Percentiles rank a stretch among this genome's conserved stretches.
Conservation (phyloP, 1,140 invertebrate species). For the Monochamus saltuarius region DNA sequence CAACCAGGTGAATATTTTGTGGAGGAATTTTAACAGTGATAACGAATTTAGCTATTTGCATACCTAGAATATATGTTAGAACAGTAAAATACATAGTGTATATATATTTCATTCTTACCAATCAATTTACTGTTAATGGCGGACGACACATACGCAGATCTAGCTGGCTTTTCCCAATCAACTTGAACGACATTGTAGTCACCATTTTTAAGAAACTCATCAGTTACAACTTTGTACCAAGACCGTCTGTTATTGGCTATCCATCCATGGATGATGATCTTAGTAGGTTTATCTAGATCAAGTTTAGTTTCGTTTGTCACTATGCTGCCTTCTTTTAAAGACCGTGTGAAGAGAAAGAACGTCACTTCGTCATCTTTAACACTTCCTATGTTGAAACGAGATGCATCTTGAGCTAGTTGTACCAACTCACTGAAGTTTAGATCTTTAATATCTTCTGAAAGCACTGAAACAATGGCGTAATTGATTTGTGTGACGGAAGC, state of each 20-base stretch:
- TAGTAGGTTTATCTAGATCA: constrained; percentile 12
- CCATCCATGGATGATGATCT: constrained; percentile 29
- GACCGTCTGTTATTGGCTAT: constrained; percentile 19
- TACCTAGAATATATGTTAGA: constrained; percentile 20
- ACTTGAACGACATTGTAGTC: constrained; percentile 64
- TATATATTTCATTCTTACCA: constrained; percentile 19
- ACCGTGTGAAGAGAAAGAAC: constrained; percentile 7
- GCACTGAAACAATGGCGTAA: not conserved
- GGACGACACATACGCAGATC: constrained; percentile 23
- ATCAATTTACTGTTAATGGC: constrained; percentile 25
- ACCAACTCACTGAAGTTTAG: constrained; percentile 12
- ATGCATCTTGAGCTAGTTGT: constrained; percentile 20
- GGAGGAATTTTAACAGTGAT: constrained; percentile 32
- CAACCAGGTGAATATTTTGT: constrained; percentile 56
- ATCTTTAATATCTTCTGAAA: constrained; percentile 24
- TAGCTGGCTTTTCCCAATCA: constrained; percentile 52
- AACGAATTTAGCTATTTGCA: constrained; percentile 48
- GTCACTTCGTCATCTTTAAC: constrained; percentile 8
- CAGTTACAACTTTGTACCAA: constrained; percentile 25
- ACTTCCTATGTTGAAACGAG: not conserved
- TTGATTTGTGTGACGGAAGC: too few relatives aligned
- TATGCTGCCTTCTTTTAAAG: not conserved
- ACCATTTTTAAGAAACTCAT: constrained; percentile 55
- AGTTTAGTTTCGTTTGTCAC: constrained; percentile 13
- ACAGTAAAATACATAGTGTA: not conserved